phyloP scores from a whole-genome alignment of 2,888 invertebrate genomes.

The Polyploca ridens region DNA sequence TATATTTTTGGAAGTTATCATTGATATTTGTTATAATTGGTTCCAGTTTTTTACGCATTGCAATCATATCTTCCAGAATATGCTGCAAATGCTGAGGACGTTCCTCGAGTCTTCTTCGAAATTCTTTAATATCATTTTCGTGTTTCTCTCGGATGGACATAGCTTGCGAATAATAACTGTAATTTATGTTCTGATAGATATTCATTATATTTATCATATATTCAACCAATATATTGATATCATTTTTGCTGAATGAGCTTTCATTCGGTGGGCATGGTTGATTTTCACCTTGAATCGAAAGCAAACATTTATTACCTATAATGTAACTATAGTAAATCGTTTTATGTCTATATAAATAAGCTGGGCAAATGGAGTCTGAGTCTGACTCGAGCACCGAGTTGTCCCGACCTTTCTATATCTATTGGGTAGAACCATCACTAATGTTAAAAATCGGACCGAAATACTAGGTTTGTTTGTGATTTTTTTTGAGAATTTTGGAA shows the following conservation, averaged over 20 bases:
- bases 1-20: conserved; percentile 27
- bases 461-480: no score
- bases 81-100: conserved; percentile 52
- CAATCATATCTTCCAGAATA: conserved; percentile 43
- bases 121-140: conserved; percentile 29
- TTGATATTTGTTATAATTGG: conserved; percentile 29
- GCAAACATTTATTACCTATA: background rate
- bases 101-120: conserved; percentile 31
- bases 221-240: conserved; percentile 45
- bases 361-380: no score
- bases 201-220: conserved; percentile 27
- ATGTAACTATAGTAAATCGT: background rate
- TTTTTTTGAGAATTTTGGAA: no score
- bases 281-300: conserved; percentile 15
- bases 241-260: conserved; percentile 37
- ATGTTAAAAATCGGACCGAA: no score
- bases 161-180: conserved; percentile 29
- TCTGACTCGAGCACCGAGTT: no score
- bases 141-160: conserved; percentile 30
- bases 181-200: conserved; percentile 28
- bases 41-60: conserved; percentile 30
- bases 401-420: no score
- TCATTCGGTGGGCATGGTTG: conserved; percentile 25
- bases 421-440: no score
- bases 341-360: background rate